phyloP scores from a whole-genome alignment of 2,113 vertebrate species.

The Eidolon helvum region DNA sequence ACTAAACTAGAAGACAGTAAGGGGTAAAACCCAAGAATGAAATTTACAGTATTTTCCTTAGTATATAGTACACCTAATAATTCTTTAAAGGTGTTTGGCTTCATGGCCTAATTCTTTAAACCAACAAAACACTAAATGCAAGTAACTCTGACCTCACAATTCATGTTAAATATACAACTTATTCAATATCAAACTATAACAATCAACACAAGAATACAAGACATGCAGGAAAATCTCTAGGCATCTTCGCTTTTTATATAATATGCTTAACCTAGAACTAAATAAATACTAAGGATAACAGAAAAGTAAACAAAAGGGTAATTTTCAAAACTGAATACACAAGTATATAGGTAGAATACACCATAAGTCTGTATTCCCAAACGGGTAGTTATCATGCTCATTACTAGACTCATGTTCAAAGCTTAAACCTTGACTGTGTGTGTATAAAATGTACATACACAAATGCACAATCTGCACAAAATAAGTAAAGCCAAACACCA shows the following conservation, averaged over 20 bases:
- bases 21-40: not conserved
- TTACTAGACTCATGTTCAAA: not conserved
- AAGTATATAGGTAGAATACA: not conserved
- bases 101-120: constrained; percentile 17
- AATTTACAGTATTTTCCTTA: constrained; percentile 35
- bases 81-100: not conserved
- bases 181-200: not conserved
- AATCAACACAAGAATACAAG: not conserved
- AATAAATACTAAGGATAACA: constrained; percentile 14
- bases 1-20: not conserved
- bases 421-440: not conserved
- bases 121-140: not conserved
- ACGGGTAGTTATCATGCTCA: not conserved
- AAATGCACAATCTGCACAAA: not conserved
- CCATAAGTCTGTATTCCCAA: not conserved
- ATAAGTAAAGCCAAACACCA: not conserved
- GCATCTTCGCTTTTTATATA: constrained; percentile 27
- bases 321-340: constrained; percentile 23
- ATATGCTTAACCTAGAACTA: not conserved
- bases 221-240: not conserved
- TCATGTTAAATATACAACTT: not conserved
- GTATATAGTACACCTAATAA: not conserved
- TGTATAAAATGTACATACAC: not conserved
- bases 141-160: not conserved
- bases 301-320: not conserved